phyloP scores from a whole-genome alignment of 2,113 vertebrate species.

The Ceuthmochares aereus region DNA sequence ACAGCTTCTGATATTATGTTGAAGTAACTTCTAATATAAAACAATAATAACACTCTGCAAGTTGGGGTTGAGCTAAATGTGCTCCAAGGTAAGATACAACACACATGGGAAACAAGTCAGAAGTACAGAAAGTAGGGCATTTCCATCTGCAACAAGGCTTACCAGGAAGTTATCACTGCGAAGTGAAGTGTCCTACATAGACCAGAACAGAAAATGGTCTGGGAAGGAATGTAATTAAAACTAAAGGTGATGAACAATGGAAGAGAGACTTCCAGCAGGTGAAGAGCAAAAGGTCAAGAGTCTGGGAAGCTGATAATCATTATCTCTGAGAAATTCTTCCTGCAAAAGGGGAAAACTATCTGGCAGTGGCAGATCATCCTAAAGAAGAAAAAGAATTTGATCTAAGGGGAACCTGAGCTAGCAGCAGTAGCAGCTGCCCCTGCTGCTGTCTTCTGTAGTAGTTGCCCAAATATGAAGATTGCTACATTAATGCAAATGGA shows the following conservation, averaged over 20 bases:
- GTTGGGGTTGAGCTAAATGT: not conserved
- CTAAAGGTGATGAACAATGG: conserved; percentile 63
- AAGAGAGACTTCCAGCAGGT: conserved; percentile 42
- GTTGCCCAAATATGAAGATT: not conserved
- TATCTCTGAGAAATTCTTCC: conserved; percentile 30
- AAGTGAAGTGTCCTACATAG: conserved; percentile 47
- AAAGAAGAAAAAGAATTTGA: conserved; percentile 35
- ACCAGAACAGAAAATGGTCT: conserved; percentile 60
- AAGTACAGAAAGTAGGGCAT: conserved; percentile 33
- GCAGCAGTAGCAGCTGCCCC: not conserved
- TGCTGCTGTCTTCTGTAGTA: not conserved
- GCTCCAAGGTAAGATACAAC: not conserved
- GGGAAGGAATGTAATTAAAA: conserved; percentile 71
- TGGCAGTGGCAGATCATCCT: not conserved
- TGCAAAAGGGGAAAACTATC: not conserved
- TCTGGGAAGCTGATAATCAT: conserved; percentile 53
- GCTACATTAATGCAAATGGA: not conserved
- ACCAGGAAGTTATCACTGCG: conserved; percentile 16
- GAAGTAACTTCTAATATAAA: not conserved
- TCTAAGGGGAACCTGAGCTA: not conserved
- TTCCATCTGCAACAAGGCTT: conserved; percentile 25
- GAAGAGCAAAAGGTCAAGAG: conserved; percentile 57
- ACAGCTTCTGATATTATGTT: not conserved
- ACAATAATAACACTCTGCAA: not conserved
- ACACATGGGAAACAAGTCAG: not conserved